Evolutionary conservation across 2,888 invertebrate genomes (phyloP), one percentile per base, ranked within the genome.

Genomic region (Pherbina coryleti): DNA sequence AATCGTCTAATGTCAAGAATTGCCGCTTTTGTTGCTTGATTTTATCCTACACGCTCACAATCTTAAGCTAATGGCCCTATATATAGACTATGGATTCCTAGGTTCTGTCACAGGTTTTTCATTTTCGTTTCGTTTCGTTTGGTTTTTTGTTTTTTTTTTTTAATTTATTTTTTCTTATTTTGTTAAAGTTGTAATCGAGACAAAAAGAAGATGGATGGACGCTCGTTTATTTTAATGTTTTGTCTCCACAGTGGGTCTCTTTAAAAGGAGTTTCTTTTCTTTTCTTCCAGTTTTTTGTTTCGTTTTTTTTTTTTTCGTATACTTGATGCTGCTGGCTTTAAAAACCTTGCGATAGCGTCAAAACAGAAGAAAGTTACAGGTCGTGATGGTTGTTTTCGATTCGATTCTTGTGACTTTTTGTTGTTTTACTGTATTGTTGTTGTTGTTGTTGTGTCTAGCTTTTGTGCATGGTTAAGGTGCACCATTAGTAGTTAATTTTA

Each of bases 401-500:
- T 51, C 37, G 62, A 57, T 57, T 55, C 62, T 51, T 67, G 17
- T 60, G 44, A 44, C 44, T 44, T 44, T 44, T 44, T 44, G 64
- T 55, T 53, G 53, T 28, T 76, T 69, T 53, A n/a, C n/a, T n/a
- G n/a, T 70, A 72, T 70, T 19, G 77, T 72, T 73, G 78, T 5
- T 55, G 70, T 70, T 44, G 60, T 19, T 49, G 17, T 71, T 49
- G 55, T 22, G 28, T 22, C 19, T 55, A 19, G 19, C 64, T 70
- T 70, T 34, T 66, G 51, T 70, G 57, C 85, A 85, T 86, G 86
- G 85, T 87, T 86, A 85, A 87, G 86, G 84, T 87, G 87, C 86
- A 87, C 86, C 64, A 87, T 87, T 87, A 87, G 87, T 84, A 87
- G 85, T 87, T 86, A 87, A 87, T 87, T 87, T 86, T 87, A 87